These are phyloP conservation scores for Synergus umbraculus DNA, from an alignment of 2,888 invertebrate species.

Conservation along the genomic window DNA sequence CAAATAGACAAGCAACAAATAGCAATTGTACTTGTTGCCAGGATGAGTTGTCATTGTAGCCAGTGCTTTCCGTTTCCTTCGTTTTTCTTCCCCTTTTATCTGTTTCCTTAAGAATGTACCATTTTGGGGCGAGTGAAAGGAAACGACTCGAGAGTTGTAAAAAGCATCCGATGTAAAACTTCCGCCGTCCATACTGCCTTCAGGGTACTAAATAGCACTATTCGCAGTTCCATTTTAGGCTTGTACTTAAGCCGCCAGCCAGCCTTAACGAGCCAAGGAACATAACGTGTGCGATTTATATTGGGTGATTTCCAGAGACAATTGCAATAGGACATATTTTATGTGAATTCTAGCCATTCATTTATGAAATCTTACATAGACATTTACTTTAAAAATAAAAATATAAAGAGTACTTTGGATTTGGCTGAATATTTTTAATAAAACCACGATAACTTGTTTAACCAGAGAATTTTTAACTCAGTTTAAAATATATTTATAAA, in stretches of 20 bases:
- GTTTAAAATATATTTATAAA: too few species aligned
- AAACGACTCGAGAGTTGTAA: slow-evolving; percentile 29
- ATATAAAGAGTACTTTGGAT: too few species aligned
- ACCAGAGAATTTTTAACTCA: too few species aligned
- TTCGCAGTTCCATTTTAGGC: slow-evolving; percentile 25
- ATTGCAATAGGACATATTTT: slow-evolving; percentile 16
- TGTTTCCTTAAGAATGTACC: slow-evolving; percentile 1
- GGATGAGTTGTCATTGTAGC: slow-evolving; percentile 34
- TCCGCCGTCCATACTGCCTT: slow-evolving; percentile 17
- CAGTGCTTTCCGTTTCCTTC: slow-evolving; percentile 35
- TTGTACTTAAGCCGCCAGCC: slow-evolving; percentile 10
- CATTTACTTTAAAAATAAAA: background rate
- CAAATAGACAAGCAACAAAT: slow-evolving; percentile 5
- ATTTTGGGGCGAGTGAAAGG: slow-evolving; percentile 20
- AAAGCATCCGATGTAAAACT: slow-evolving; percentile 32
- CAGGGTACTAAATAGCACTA: slow-evolving; percentile 21
- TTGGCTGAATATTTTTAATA: background rate
- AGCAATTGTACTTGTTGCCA: slow-evolving; percentile 40
- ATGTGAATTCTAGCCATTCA: background rate
- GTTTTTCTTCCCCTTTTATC: slow-evolving; percentile 1
- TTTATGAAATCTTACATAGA: slow-evolving; percentile 3
- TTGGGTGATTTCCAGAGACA: slow-evolving; percentile 27
- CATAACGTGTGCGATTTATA: slow-evolving; percentile 25
- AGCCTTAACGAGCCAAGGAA: background rate
- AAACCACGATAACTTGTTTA: too few species aligned